Evolutionary conservation across 2,888 invertebrate genomes (phyloP), one percentile per base, ranked within the genome.

Genomic region (Dolomedes plantarius): DNA sequence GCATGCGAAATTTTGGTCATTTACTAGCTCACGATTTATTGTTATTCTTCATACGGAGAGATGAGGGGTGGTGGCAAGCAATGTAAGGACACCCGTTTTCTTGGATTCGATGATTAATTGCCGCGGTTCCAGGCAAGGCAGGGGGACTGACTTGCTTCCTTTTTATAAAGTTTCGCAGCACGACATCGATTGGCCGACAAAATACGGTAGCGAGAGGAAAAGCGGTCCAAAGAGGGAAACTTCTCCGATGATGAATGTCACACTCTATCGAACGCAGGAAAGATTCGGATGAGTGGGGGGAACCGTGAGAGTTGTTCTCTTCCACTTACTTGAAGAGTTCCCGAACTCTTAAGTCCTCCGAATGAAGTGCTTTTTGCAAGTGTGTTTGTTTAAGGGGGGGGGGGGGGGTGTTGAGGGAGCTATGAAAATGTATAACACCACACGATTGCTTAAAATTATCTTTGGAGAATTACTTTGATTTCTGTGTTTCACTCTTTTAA

Each of bases 91-190:
- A n/a, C n/a, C 64, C 29, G 71, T 67, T 77, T 83, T 83, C 83
- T 83, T 65, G 76, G 72, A 83, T 77, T 83, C 77, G 56, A 77
- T 83, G 83, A 83, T 83, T 83, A 83, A 83, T 83, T 64, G 77
- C 65, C 2, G 7, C 46, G 46, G 46, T 46, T 16, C 2, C 46
- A 2, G 2, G 9, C 46, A 11, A 2, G 2, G 2, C 2, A 2
- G 16, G 16, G 46, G 9, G 16, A 16, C 9, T 9, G 46, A 46
- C 46, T 46, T 36, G 72, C 32, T 46, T 64, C 56, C 65, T 74
- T 81, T 69, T 71, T 83, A 6, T 46, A 46, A 7, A 16, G 46
- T 46, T 46, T 16, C 46, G 16, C 46, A 11, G 72, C 71, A 83
- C 78, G 78, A 85, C 85, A 85, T 85, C 85, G 77, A 85, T 85